Evolutionary conservation across 2,888 invertebrate species (phyloP), one percentile per base, ranked within the genome.

Genomic region (Tortricodes alternella): DNA sequence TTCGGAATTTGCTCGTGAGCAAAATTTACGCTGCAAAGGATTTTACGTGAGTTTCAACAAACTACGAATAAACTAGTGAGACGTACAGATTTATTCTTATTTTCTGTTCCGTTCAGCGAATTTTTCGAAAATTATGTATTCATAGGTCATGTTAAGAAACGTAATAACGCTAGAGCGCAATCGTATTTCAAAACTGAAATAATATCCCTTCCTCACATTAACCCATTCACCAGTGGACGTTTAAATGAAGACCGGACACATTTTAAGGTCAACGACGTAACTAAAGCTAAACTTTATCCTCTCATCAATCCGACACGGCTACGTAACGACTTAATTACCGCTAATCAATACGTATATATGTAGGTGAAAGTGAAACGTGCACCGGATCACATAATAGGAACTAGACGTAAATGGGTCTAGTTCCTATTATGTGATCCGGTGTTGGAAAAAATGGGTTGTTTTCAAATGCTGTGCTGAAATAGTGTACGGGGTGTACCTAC

Each of bases 291-390:
- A 55, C 48, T 55, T 48, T 46, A 53, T 48, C 55, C 41, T 11
- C 46, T 23, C 46, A 53, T 39, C 39, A 29, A 55, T 55, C 48
- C 48, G 48, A 16, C 32, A 48, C 53, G 48, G 48, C 55, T 37
- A 43, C 55, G 32, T 55, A 55, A 55, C 49, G 27, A 29, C 34
- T 46, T 58, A 58, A 58, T 58, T 58, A 53, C 52, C 13, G 29
- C 58, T 58, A 58, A 58, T 58, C 58, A 58, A 58, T 58, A 46
- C 53, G 53, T 53, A 56, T n/a, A n/a, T n/a, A n/a, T 56, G 56
- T 58, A 53, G 53, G 58, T 58, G 58, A 58, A 58, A 58, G 58
- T 58, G 53, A 53, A 41, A 38, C 39, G 24, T 44, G 52, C 35
- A 27, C 16, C n/a, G n/a, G n/a, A n/a, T n/a, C n/a, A n/a, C n/a